Evolutionary conservation across 2,888 invertebrate species (phyloP).

Genomic region (Nowickia ferox): DNA sequence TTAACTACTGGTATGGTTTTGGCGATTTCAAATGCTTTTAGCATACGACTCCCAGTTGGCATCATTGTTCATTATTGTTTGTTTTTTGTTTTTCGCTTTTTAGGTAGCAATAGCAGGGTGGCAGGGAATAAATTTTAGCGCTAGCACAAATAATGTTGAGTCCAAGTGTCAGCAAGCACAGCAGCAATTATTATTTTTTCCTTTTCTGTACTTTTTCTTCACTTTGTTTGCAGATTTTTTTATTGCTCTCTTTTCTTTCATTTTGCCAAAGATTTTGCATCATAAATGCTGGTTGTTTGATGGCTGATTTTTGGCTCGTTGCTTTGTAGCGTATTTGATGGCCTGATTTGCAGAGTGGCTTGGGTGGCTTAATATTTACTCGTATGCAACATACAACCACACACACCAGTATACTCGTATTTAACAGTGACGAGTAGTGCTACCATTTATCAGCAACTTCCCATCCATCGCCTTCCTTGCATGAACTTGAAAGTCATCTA

Average conservation of each 20-base stretch:
- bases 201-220: constrained; percentile 2
- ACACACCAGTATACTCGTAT: not conserved
- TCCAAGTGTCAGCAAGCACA: constrained; percentile 61
- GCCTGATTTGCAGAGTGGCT: constrained; percentile 37
- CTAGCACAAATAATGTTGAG: constrained; percentile 54
- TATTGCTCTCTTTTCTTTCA: constrained; percentile 36
- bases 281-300: constrained; percentile 44
- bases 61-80: constrained; percentile 19
- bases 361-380: constrained; percentile 2
- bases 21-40: not conserved
- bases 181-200: constrained; percentile 52
- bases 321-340: constrained; percentile 20
- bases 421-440: constrained; percentile 16
- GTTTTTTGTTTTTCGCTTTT: not conserved
- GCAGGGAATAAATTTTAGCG: constrained; percentile 10
- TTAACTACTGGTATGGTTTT: not conserved
- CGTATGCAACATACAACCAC: not conserved
- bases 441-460: constrained; percentile 26
- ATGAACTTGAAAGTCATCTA: constrained; percentile 61
- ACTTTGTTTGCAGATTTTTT: constrained; percentile 44
- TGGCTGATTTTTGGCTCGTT: constrained; percentile 36
- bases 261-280: constrained; percentile 46
- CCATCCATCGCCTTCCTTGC: constrained; percentile 22
- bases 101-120: not conserved
- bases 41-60: not conserved